Base-by-base conservation (phyloP, 2,113 vertebrate species). In the Paramisgurnus dabryanus region DNA sequence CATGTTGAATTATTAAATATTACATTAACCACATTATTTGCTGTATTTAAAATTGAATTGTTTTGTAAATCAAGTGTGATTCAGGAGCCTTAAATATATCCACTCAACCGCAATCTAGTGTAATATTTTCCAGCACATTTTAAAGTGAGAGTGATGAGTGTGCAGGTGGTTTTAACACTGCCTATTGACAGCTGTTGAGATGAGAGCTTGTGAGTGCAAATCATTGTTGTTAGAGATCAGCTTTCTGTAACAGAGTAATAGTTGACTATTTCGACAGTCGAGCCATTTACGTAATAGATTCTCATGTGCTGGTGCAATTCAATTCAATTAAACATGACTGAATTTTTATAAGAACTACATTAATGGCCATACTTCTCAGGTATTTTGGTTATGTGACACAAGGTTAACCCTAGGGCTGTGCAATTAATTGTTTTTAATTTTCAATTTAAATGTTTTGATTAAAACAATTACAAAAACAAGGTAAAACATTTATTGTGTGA, bases 131-230 rank as follows among this genome's bases (percentile, higher is more conserved):
- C 1, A 43, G n/a, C 11, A 67, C 39, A 78, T 67, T 78, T 4
- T 50, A 53, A 70, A 71, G 13, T 50, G 68, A 63, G 43, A 50
- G 45, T 79, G 78, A 2, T 70, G 68, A 34, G 50, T 57, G 49
- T 43, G 49, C 41, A 22, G 17, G 4, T 72, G 68, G 17, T 64
- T 70, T 61, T 71, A 58, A 72, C 58, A 55, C n/a, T 70, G 22
- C 11, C 49, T n/a, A 43, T 53, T 55, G 39, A 63, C 78, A 72
- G 43, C 27, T 64, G 43, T 64, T 70, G 22, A 79, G 67, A 60
- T 47, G 27, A 78, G 76, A 79, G 66, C 5, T 11, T 34, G 41
- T 63, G 11, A 71, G 67, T 41, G 68, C 40, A 41, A 27, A 58
- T 11, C 69, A 65, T 73, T 60, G 53, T 9, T 22, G 49, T 22